Percentiles rank a stretch among this genome's conserved stretches.
Conservation (phyloP, 2,888 invertebrate species). For the Meganola albula region DNA sequence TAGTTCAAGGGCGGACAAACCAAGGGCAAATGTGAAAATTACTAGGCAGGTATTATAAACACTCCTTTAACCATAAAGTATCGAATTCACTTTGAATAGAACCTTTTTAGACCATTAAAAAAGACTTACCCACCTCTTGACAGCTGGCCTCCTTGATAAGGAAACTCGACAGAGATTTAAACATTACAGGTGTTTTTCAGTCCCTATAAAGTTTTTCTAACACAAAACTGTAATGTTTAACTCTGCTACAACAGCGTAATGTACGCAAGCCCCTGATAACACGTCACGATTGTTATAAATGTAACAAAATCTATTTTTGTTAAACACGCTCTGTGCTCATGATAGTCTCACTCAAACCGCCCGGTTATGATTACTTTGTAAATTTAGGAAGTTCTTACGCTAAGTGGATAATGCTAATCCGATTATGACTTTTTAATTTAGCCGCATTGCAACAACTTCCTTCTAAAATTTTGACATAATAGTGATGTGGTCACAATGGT, state of each 20-base stretch:
- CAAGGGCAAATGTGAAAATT: conserved; percentile 49
- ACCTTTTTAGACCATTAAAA: conserved; percentile 22
- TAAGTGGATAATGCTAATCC: conserved; percentile 12
- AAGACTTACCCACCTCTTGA: conserved; percentile 88
- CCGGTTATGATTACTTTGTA: conserved; percentile 45
- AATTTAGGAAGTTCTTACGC: conserved; percentile 27
- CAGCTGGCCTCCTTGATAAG: conserved; percentile 81
- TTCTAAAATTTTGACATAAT: conserved; percentile 38
- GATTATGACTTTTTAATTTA: conserved; percentile 29
- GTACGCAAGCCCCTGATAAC: conserved; percentile 61
- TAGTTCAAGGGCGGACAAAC: conserved; percentile 64
- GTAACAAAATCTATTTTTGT: conserved; percentile 70
- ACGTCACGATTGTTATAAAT: conserved; percentile 69
- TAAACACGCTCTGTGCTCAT: conserved; percentile 65
- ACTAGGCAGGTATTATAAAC: conserved; percentile 12
- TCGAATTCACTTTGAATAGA: conserved; percentile 12
- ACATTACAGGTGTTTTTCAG: conserved; percentile 78
- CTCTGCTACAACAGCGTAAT: conserved; percentile 41
- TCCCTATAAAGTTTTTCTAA: conserved; percentile 45
- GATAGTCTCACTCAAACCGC: conserved; percentile 47
- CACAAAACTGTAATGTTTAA: conserved; percentile 48
- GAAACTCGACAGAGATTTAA: conserved; percentile 79
- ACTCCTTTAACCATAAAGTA: conserved; percentile 13
- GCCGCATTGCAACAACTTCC: conserved; percentile 30
- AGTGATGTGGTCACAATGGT: conserved; percentile 27